Conservation (phyloP, 2,888 invertebrate genomes). For the Oegoconia quadripuncta region DNA sequence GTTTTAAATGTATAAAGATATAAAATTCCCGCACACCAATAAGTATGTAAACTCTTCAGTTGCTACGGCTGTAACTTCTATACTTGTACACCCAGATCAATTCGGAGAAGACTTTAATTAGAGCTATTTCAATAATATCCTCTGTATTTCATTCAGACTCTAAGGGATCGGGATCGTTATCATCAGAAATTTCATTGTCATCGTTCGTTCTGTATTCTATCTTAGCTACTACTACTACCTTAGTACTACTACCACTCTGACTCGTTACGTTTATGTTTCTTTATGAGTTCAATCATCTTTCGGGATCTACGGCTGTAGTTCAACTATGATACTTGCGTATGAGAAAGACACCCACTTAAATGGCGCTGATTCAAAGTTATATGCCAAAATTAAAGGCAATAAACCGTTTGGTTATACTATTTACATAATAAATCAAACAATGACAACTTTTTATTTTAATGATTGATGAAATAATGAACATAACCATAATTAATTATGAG, state of each 20-base stretch:
- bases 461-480: no score
- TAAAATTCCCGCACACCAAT: conserved; percentile 44
- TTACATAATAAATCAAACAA: no score
- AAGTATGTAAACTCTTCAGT: conserved; percentile 45
- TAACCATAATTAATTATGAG: no score
- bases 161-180: conserved; percentile 10
- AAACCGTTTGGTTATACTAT: no score
- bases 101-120: conserved; percentile 32
- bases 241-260: no score
- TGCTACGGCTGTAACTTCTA: conserved; percentile 37
- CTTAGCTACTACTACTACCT: no score
- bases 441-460: no score
- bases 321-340: conserved; percentile 40
- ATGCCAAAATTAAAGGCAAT: no score
- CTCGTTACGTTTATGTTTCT: conserved; percentile 44
- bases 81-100: conserved; percentile 43
- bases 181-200: neutral
- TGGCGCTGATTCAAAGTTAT: no score
- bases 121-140: neutral
- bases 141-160: conserved; percentile 5
- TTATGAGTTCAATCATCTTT: conserved; percentile 42
- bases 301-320: conserved; percentile 47
- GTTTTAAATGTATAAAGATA: conserved; percentile 44
- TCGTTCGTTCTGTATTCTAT: neutral
- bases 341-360: no score